A percentile compares a stretch with the other conserved stretches of the same genome.
phyloP scores from a whole-genome alignment of 2,888 invertebrate species.

The Caradrina kadenii region DNA sequence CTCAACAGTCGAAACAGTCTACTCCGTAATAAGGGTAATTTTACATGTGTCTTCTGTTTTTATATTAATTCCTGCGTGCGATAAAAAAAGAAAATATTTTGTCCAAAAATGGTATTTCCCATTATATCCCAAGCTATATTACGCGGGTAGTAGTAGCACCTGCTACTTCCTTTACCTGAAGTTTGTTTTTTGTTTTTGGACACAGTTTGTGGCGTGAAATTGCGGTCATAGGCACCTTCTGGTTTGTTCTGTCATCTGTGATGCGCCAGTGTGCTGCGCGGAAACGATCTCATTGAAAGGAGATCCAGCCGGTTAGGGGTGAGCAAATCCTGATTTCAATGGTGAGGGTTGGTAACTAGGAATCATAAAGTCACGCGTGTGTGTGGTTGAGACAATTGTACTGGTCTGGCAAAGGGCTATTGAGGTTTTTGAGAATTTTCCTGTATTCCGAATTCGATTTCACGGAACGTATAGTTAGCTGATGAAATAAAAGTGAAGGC shows the following conservation, averaged over 20 bases:
- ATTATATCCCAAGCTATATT: neutral
- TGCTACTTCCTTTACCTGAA: too few species aligned
- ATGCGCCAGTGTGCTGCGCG: conserved; percentile 26
- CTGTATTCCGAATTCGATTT: neutral
- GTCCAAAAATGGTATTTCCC: neutral
- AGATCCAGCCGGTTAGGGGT: conserved; percentile 69
- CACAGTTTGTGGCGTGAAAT: neutral
- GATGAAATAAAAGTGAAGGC: neutral
- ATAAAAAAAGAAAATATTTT: neutral
- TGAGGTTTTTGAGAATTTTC: neutral
- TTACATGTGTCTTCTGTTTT: neutral
- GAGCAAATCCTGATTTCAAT: conserved; percentile 64
- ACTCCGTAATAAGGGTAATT: neutral
- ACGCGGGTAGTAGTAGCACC: neutral
- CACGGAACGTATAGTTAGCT: too few species aligned
- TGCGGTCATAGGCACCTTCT: conserved; percentile 13
- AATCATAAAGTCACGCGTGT: neutral
- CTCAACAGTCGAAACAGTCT: too few species aligned
- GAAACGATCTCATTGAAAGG: conserved; percentile 65
- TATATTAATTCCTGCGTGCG: neutral
- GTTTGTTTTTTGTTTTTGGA: neutral
- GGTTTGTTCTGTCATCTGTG: conserved; percentile 7
- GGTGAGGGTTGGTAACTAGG: conserved; percentile 60
- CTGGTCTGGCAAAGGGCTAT: neutral
- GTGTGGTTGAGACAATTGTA: neutral